Evolutionary conservation across 2,113 vertebrate species (phyloP), one percentile per base, ranked within the genome.

Genomic region (Lates calcarifer): DNA sequence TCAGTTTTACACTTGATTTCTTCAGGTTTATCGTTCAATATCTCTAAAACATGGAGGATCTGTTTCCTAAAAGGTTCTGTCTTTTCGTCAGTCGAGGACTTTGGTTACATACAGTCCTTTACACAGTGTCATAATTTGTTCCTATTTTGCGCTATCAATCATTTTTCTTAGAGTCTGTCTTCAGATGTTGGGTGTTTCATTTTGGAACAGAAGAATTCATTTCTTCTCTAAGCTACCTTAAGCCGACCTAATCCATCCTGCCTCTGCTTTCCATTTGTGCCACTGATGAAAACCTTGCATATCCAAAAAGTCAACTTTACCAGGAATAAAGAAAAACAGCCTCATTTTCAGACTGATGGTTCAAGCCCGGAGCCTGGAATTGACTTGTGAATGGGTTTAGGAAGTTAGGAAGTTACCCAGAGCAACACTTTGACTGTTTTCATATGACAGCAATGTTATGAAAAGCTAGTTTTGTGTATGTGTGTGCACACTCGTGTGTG

Each of bases 161-260:
- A 3, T 73, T 51, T 35, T 58, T 33, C 12, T 45, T 12, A 55
- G 39, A 62, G 51, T 33, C 45, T 39, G 14, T 71, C 77, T 78
- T 65, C 64, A 65, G 24, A 80, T 45, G 73, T 67, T 58, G n/a
- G 37, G 22, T 74, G 4, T 74, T 66, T 68, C 65, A 60, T 77
- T 85, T 69, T 35, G 37, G 51, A 87, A 71, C 79, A 74, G 45
- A 53, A 72, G 49, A 55, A 41, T 86, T 84, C 35, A 80, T 87
- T 86, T 79, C 71, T 53, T 55, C 58, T 81, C 72, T 84, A 71
- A 89, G 69, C 85, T 63, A 74, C 78, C 81, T 74, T 82, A 84
- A 89, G 68, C 72, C 56, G 5, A 55, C 69, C 76, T 86, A 87
- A 87, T 90, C 85, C 81, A 60, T 70, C 64, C 72, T 26, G 29